Evolutionary conservation across 2,113 vertebrate genomes (phyloP), one percentile per base, ranked within the genome.

Genomic region (Ictidomys tridecemlineatus): DNA sequence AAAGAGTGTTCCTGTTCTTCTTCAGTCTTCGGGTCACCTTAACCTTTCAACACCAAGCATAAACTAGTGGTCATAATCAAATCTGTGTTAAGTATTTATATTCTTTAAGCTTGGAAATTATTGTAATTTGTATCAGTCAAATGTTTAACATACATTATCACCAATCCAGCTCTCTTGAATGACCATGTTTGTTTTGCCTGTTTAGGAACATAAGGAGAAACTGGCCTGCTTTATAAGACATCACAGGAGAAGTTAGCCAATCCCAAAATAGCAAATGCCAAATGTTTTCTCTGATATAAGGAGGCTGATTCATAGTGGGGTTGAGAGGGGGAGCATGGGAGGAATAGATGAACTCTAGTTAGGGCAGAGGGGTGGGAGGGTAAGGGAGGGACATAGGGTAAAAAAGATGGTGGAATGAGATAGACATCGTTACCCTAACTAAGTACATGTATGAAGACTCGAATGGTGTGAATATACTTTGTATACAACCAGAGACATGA

Each of bases 91-190:
- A 73, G 8, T 86, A 51, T 77, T 74, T 45, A 53, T 82, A 4
- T 10, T 42, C 42, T 67, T 73, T 63, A 63, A 53, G 16, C 39
- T 32, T 95, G 61, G 5, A 1, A 37, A 82, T 92, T 80, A 32
- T 85, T 94, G 11, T 89, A 74, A 70, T 93, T 89, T 89, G 4
- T 85, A 72, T 76, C 74, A 61, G 45, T 73, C 80, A 91, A 67
- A 79, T 86, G 11, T 42, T 61, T 83, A 20, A 48, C 70, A 32
- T 58, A 67, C 32, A 26, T 92, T 85, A 45, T 88, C 34, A 74
- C 34, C 28, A 73, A 0, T 39, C 28, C 9, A 53, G 22, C 85
- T n/a, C 74, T 80, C 94, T 93, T 56, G 70, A 42, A n/a, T 83
- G 7, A 20, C 39, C 10, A 1, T 53, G 10, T 93, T 94, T 94